A percentile compares a stretch with the other conserved stretches of the same genome.
Conservation (phyloP, 2,113 vertebrate genomes). For the Pseudorhombus dupliciocellatus region DNA sequence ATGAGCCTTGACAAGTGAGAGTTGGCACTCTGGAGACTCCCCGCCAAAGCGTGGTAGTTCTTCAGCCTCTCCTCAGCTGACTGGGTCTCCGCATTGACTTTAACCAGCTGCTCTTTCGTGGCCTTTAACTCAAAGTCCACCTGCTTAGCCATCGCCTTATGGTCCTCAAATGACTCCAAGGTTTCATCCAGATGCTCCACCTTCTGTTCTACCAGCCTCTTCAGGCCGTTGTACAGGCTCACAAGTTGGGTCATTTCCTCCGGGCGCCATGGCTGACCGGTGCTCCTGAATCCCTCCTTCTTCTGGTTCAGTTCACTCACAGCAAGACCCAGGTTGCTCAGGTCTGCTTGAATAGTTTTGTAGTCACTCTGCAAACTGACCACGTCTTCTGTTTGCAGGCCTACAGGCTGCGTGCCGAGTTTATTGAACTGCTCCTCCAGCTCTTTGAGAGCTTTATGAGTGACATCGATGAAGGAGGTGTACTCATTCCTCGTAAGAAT, state of each 20-base stretch:
- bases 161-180: constrained; percentile 84
- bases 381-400: constrained; percentile 82
- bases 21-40: constrained; percentile 88
- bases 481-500: constrained; percentile 90
- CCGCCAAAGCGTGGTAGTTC: constrained; percentile 88
- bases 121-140: constrained; percentile 85
- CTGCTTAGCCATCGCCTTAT: constrained; percentile 86
- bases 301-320: constrained; percentile 92
- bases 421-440: constrained; percentile 88
- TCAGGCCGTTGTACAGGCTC: constrained; percentile 85
- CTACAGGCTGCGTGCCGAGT: constrained; percentile 81
- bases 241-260: constrained; percentile 89
- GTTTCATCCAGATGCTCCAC: constrained; percentile 86
- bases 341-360: constrained; percentile 82
- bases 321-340: constrained; percentile 81
- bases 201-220: constrained; percentile 87
- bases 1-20: constrained; percentile 87
- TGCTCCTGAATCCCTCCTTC: constrained; percentile 92
- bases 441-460: constrained; percentile 77
- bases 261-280: constrained; percentile 91
- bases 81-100: constrained; percentile 90
- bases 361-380: constrained; percentile 83
- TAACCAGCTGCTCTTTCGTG: constrained; percentile 83
- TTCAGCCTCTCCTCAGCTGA: constrained; percentile 93
- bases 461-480: constrained; percentile 88